A percentile compares a stretch with the other conserved stretches of the same genome.
phyloP scores from a whole-genome alignment of 2,888 invertebrate genomes.

The Lysandra bellargus region DNA sequence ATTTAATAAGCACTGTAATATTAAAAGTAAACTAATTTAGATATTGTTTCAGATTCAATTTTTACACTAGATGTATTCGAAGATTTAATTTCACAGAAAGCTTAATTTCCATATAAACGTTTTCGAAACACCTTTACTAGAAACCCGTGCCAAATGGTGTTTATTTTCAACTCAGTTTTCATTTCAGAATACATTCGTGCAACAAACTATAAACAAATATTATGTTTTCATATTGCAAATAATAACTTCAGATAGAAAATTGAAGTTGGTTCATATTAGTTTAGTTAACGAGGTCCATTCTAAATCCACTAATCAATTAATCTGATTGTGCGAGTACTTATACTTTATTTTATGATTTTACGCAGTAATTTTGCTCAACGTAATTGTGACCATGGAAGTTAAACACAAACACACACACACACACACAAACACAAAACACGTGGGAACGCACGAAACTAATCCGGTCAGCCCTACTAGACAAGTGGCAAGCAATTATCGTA shows the following conservation, averaged over 20 bases:
- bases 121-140: conserved; percentile 45
- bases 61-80: neutral
- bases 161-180: conserved; percentile 37
- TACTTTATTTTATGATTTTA: no score
- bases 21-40: neutral
- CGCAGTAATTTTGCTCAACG: no score
- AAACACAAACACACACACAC: no score
- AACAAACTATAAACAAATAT: neutral
- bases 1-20: neutral
- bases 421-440: no score
- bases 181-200: conserved; percentile 1
- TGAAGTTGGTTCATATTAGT: neutral
- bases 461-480: no score
- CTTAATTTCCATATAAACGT: conserved; percentile 42
- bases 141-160: conserved; percentile 36
- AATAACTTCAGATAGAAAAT: neutral
- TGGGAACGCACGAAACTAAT: no score
- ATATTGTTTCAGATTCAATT: neutral
- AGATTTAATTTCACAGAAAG: conserved; percentile 46
- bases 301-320: no score
- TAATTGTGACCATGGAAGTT: no score
- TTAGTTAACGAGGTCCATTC: neutral
- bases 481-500: no score
- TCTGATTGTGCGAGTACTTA: no score
- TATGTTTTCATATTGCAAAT: neutral